These are phyloP conservation scores for Spatulosminthurus flaviceps DNA, from an alignment of 2,888 invertebrate species.

Conservation along the genomic window DNA sequence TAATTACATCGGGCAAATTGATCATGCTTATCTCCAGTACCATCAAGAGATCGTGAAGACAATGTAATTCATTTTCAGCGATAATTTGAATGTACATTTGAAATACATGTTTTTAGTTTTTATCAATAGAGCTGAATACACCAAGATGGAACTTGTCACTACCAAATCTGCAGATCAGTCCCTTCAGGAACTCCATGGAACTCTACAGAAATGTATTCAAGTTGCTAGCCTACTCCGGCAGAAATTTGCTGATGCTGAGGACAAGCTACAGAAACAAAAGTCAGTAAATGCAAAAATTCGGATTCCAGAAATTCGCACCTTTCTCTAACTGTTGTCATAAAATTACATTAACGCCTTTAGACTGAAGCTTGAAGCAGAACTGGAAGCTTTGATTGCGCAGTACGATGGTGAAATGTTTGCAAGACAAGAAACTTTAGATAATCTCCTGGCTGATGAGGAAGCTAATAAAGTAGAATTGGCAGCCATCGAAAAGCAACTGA, in stretches of 20 bases:
- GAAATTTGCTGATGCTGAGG: constrained; percentile 39
- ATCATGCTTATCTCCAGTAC: constrained; percentile 39
- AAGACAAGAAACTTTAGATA: constrained; percentile 39
- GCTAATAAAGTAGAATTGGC: constrained; percentile 18
- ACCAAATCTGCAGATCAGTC: constrained; percentile 47
- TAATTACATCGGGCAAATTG: constrained; percentile 47
- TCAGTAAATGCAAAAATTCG: not conserved
- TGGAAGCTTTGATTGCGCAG: constrained; percentile 38
- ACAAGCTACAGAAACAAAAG: constrained; percentile 45
- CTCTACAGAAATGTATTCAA: constrained; percentile 38
- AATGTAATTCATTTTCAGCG: constrained; percentile 34
- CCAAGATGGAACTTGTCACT: constrained; percentile 48
- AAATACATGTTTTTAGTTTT: too few species aligned
- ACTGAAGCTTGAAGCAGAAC: constrained; percentile 37
- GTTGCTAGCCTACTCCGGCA: constrained; percentile 37
- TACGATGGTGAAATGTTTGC: constrained; percentile 48
- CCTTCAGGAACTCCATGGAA: constrained; percentile 44
- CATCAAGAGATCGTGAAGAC: constrained; percentile 46
- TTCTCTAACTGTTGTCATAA: not conserved
- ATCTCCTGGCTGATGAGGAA: constrained; percentile 15
- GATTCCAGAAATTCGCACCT: too few species aligned
- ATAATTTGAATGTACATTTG: too few species aligned
- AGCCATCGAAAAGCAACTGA: constrained; percentile 26
- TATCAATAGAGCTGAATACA: constrained; percentile 38
- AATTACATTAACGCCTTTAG: constrained; percentile 15